phyloP scores from a whole-genome alignment of 2,113 vertebrate genomes.

The Salvelinus sp. region DNA sequence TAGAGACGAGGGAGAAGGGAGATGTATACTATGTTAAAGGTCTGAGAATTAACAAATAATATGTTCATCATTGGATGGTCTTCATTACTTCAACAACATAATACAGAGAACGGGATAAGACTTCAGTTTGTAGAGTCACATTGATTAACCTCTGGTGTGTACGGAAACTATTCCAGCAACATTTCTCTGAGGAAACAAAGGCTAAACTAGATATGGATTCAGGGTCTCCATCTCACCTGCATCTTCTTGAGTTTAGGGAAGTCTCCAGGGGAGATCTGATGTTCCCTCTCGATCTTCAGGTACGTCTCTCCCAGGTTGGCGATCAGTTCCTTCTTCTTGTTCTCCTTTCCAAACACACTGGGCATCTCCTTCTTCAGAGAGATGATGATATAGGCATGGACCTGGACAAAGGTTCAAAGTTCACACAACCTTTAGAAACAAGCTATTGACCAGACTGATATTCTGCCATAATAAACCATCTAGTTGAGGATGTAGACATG shows the following conservation, averaged over 20 bases:
- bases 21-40: neutral
- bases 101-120: neutral
- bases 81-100: no score
- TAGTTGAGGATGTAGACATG: no score
- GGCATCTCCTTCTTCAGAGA: conserved; percentile 93
- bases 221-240: conserved; percentile 75
- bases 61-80: neutral
- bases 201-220: neutral
- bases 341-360: conserved; percentile 86
- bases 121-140: neutral
- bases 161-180: neutral
- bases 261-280: conserved; percentile 90
- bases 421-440: neutral
- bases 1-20: neutral
- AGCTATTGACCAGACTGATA: neutral
- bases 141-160: neutral
- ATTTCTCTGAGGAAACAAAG: neutral
- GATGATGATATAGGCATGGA: conserved; percentile 90
- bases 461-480: no score
- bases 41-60: neutral
- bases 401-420: conserved; percentile 62
- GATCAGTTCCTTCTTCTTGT: conserved; percentile 91
- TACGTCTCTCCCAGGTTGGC: conserved; percentile 83
- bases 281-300: conserved; percentile 83
- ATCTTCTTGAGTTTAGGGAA: conserved; percentile 88